phyloP scores from a whole-genome alignment of 2,888 invertebrate species.

The Phyllotreta striolata region DNA sequence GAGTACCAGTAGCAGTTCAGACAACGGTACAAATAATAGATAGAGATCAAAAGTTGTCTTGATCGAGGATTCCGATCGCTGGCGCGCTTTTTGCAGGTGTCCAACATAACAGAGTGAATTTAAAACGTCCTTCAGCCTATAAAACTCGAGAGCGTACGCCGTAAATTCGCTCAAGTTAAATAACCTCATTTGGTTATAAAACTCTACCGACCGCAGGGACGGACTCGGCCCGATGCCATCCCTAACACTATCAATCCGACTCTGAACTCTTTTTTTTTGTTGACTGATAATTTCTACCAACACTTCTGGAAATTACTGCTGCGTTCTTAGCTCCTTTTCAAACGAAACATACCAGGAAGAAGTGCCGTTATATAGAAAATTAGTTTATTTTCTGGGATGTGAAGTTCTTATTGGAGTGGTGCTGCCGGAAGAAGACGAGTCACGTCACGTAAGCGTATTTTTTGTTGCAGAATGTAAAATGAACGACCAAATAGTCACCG shows the following conservation, averaged over 20 bases:
- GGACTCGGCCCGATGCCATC: constrained; percentile 25
- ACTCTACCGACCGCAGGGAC: constrained; percentile 35
- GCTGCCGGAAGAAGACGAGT: background rate
- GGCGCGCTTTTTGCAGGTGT: constrained; percentile 45
- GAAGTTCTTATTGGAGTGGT: background rate
- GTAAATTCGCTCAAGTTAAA: constrained; percentile 50
- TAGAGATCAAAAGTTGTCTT: constrained; percentile 39
- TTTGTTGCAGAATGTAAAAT: constrained; percentile 63
- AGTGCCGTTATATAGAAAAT: background rate
- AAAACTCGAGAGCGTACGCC: constrained; percentile 48
- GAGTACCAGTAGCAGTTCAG: constrained; percentile 40
- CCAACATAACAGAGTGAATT: constrained; percentile 48
- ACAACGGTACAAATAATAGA: constrained; percentile 46
- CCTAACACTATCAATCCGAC: background rate
- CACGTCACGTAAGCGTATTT: background rate
- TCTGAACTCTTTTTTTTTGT: background rate
- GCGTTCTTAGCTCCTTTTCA: constrained; percentile 1
- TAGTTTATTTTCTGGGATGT: no score
- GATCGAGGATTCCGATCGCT: constrained; percentile 22
- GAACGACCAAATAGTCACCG: constrained; percentile 82
- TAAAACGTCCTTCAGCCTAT: constrained; percentile 51
- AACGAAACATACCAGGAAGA: background rate
- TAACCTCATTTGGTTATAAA: constrained; percentile 52
- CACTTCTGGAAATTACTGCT: background rate
- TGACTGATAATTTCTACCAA: background rate